phyloP scores from a whole-genome alignment of 1,140 invertebrate genomes.

The Eueides isabella region DNA sequence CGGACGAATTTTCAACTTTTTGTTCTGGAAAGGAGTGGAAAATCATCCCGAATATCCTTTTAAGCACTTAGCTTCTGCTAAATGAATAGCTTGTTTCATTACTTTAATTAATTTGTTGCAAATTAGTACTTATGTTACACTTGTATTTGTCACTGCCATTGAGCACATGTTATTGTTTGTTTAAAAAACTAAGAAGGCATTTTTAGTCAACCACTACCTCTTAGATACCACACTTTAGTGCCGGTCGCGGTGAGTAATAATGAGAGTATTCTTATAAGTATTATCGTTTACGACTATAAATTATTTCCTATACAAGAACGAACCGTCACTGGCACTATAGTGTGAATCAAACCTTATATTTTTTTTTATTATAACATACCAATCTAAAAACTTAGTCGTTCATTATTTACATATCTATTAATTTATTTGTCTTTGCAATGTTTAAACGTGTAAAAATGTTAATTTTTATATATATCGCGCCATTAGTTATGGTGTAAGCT shows the following conservation, averaged over 20 bases:
- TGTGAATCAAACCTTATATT: no score
- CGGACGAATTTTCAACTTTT: slow-evolving; percentile 86
- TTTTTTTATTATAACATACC: background rate
- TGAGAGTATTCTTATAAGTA: no score
- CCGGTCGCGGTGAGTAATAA: no score
- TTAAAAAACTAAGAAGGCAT: background rate
- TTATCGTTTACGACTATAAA: no score
- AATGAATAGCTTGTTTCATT: slow-evolving; percentile 12
- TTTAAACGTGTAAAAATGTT: no score
- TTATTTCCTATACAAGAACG: no score
- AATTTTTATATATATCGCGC: no score
- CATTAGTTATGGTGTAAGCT: background rate
- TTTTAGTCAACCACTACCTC: slow-evolving; percentile 24
- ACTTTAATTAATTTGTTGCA: background rate
- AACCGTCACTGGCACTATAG: no score
- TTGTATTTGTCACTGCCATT: background rate
- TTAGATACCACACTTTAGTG: no score
- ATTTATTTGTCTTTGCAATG: background rate
- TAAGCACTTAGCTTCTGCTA: slow-evolving; percentile 35
- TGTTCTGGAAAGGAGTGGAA: slow-evolving; percentile 83
- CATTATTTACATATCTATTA: background rate
- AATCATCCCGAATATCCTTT: slow-evolving; percentile 86
- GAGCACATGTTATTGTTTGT: background rate
- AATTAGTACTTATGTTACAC: background rate
- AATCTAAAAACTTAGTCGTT: background rate